phyloP scores from a whole-genome alignment of 2,888 invertebrate genomes.

The Eupithecia dodoneata region DNA sequence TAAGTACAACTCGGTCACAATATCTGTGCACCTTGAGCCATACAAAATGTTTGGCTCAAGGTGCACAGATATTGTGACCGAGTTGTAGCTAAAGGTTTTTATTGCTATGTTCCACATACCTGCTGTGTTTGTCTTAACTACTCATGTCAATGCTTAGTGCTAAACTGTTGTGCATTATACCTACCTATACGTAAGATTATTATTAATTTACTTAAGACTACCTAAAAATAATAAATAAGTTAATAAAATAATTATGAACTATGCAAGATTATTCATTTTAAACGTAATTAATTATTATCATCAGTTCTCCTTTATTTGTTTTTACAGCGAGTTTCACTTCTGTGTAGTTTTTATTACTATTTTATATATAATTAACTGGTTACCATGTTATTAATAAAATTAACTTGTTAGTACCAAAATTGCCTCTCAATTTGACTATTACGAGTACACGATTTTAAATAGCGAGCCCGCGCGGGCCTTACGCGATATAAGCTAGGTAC shows the following conservation, averaged over 20 bases:
- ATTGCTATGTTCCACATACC: neutral
- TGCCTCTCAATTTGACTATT: no score
- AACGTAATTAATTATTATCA: neutral
- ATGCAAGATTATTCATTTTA: conserved; percentile 30
- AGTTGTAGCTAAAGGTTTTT: no score
- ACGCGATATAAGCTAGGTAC: no score
- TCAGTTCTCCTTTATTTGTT: neutral
- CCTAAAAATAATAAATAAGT: conserved; percentile 13
- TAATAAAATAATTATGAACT: conserved; percentile 39
- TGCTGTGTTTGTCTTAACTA: neutral
- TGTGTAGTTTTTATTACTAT: conserved; percentile 40
- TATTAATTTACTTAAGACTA: conserved; percentile 2
- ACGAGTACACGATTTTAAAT: no score
- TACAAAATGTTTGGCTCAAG: no score
- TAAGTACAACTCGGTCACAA: no score
- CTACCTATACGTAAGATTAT: conserved; percentile 1
- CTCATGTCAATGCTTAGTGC: conserved; percentile 9
- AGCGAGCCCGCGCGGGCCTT: no score
- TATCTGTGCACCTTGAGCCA: no score
- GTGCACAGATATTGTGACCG: no score
- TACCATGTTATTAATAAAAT: no score
- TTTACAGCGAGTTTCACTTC: conserved; percentile 37
- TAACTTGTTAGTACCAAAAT: no score
- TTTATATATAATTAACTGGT: neutral
- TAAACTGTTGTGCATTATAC: conserved; percentile 11